A percentile compares a stretch with the other conserved stretches of the same genome.
These are phyloP conservation scores for Machimus atricapillus DNA, from an alignment of 2,888 invertebrate genomes.

Conservation along the genomic window DNA sequence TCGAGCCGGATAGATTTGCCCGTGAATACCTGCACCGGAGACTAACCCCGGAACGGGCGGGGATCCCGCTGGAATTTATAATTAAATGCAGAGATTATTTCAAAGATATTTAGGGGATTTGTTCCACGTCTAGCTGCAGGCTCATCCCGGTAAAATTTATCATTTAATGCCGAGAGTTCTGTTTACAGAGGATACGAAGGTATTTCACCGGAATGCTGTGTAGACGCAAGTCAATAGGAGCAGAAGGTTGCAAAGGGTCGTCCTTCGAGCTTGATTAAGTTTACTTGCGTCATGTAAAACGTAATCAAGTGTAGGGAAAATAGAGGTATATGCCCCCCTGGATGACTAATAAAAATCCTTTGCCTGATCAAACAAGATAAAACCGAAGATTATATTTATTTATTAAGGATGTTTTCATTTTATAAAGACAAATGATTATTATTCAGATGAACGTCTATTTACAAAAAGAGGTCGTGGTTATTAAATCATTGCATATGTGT, in stretches of 20 bases:
- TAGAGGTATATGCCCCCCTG: not conserved
- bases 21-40: not conserved
- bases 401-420: not conserved
- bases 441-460: not conserved
- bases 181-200: conserved; percentile 20
- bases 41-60: not conserved
- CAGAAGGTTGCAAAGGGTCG: conserved; percentile 18
- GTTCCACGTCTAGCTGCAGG: not conserved
- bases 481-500: not conserved
- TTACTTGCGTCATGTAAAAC: not conserved
- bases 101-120: conserved; percentile 42
- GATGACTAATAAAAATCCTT: not conserved
- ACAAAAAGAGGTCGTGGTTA: not conserved
- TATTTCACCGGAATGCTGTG: not conserved
- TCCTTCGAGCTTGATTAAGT: not conserved
- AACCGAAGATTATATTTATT: not conserved
- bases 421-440: not conserved
- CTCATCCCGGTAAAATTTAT: conserved; percentile 19
- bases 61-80: conserved; percentile 44
- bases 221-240: conserved; percentile 9
- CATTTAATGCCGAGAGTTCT: conserved; percentile 3
- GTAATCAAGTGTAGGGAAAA: not conserved
- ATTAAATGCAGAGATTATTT: conserved; percentile 46
- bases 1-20: not conserved
- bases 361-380: not conserved